Percentiles rank a stretch among this genome's conserved stretches.
These are phyloP conservation scores for Macrotus californicus DNA, from an alignment of 2,113 vertebrate species.

Conservation along the genomic window DNA sequence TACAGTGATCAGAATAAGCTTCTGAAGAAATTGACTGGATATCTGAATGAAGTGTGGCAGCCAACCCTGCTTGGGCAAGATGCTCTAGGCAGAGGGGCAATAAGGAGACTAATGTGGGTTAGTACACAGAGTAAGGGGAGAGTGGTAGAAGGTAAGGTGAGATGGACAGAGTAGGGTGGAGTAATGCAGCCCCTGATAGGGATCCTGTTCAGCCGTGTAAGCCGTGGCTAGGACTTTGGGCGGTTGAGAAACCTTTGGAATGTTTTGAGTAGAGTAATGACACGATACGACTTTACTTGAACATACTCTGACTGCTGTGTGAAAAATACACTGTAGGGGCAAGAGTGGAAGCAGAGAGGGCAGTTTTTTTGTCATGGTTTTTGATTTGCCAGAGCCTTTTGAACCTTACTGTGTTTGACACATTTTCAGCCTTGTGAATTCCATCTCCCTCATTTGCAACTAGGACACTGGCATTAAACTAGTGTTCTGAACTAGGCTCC, in stretches of 20 bases:
- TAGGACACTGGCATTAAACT: not conserved
- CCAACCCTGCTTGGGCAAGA: not conserved
- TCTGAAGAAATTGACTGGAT: not conserved
- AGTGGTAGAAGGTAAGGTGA: not conserved
- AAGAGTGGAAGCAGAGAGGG: not conserved
- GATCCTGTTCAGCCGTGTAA: not conserved
- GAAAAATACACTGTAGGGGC: not conserved
- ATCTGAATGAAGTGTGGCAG: not conserved
- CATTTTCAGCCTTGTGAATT: not conserved
- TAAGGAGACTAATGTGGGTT: not conserved
- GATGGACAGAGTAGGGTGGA: not conserved
- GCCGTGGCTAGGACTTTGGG: not conserved
- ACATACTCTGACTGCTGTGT: not conserved
- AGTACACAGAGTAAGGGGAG: not conserved
- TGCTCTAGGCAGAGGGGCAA: not conserved
- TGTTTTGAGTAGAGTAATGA: not conserved
- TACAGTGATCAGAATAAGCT: not conserved
- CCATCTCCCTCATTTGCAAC: not conserved
- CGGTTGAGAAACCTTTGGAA: not conserved
- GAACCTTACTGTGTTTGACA: not conserved
- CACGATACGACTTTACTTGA: not conserved
- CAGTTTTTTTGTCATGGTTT: not conserved
- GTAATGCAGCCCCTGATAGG: not conserved
- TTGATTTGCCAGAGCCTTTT: not conserved
- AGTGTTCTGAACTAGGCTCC: not conserved